Conservation (phyloP, 2,888 invertebrate genomes). For the Caenorhabditis sinica region DNA sequence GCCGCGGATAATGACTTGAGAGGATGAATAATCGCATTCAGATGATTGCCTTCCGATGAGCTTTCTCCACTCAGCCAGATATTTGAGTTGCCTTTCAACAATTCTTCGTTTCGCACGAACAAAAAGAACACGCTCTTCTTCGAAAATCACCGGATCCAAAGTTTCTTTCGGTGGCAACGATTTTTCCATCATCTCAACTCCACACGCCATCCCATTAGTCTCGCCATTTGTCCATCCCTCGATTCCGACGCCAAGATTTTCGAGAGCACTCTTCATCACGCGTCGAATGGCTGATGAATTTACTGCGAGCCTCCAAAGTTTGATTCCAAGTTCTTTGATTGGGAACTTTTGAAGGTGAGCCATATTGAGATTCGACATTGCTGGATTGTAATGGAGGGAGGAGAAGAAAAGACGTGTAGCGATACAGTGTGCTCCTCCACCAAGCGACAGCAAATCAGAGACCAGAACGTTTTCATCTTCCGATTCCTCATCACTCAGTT, state of each 20-base stretch:
- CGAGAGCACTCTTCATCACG: conserved; percentile 10
- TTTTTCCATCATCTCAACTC: conserved; percentile 61
- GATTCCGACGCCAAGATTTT: conserved; percentile 38
- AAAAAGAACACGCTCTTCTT: conserved; percentile 68
- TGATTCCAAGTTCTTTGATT: conserved; percentile 54
- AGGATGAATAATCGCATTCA: conserved; percentile 58
- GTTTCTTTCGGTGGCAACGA: conserved; percentile 70
- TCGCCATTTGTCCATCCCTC: conserved; percentile 55
- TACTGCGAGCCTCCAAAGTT: conserved; percentile 71
- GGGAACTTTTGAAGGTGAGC: conserved; percentile 70
- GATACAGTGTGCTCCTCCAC: conserved; percentile 62
- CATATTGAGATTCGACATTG: conserved; percentile 64
- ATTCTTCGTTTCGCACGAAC: conserved; percentile 62
- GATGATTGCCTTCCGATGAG: conserved; percentile 50
- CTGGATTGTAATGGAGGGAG: conserved; percentile 64
- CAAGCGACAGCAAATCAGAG: conserved; percentile 36
- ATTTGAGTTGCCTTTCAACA: conserved; percentile 68
- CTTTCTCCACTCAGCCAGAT: conserved; percentile 59
- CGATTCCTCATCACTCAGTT: conserved; percentile 28
- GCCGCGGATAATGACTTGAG: conserved; percentile 62
- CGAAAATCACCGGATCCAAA: conserved; percentile 74
- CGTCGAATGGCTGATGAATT: conserved; percentile 46
- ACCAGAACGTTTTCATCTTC: conserved; percentile 51
- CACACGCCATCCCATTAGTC: conserved; percentile 35
- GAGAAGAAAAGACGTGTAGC: conserved; percentile 66